Percentiles rank a stretch among this genome's conserved stretches.
These are phyloP conservation scores for Maconellicoccus hirsutus DNA, from an alignment of 1,140 invertebrate species.

Conservation along the genomic window DNA sequence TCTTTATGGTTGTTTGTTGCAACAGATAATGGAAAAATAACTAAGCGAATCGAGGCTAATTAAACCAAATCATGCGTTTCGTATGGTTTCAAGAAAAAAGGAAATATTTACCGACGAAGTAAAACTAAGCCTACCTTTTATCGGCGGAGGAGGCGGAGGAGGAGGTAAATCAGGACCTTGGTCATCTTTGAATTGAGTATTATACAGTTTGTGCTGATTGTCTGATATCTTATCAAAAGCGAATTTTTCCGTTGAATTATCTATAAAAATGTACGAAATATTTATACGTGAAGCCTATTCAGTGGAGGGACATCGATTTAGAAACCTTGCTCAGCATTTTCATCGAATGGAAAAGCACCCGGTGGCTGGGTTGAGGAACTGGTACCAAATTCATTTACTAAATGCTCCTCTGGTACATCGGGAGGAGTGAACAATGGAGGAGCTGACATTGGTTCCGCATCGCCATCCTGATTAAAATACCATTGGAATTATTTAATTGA, in stretches of 20 bases:
- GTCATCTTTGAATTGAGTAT: slow-evolving; percentile 49
- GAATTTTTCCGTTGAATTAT: slow-evolving; percentile 40
- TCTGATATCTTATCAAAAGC: slow-evolving; percentile 53
- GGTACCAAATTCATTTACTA: not conserved
- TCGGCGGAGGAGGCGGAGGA: not conserved
- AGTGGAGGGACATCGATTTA: no score
- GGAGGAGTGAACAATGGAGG: slow-evolving; percentile 74
- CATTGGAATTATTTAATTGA: not conserved
- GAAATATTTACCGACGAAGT: no score
- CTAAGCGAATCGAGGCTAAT: no score
- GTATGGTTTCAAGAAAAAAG: no score
- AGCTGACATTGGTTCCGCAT: slow-evolving; percentile 57
- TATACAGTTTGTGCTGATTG: slow-evolving; percentile 60
- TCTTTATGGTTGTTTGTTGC: no score
- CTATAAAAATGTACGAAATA: not conserved
- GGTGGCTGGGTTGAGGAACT: not conserved
- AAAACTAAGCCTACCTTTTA: not conserved
- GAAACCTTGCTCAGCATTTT: not conserved
- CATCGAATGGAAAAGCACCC: slow-evolving; percentile 31
- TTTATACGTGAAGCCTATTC: no score
- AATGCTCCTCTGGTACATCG: slow-evolving; percentile 44
- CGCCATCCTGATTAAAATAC: slow-evolving; percentile 41
- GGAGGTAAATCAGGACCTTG: not conserved
- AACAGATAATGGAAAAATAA: no score
- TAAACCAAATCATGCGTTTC: no score